Evolutionary conservation across 2,888 invertebrate species (phyloP).

Genomic region (Archips xylosteana): DNA sequence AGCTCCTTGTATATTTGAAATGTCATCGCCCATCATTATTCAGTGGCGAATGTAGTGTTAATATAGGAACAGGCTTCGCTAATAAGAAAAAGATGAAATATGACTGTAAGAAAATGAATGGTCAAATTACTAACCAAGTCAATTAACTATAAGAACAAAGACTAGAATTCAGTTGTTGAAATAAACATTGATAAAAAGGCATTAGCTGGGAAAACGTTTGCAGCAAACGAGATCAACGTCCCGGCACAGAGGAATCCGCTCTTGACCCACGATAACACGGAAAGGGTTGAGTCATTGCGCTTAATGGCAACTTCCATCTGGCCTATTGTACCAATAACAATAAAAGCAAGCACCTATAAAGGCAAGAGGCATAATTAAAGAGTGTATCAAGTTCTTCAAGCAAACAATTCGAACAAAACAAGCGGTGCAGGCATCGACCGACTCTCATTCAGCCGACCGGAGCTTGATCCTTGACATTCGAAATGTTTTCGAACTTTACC

Average conservation of each 20-base stretch:
- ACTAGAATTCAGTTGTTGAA: slow-evolving; percentile 13
- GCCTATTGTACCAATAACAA: slow-evolving; percentile 14
- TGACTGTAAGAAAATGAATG: neutral
- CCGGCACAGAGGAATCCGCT: slow-evolving; percentile 44
- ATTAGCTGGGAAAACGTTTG: slow-evolving; percentile 39
- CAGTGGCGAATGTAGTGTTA: neutral
- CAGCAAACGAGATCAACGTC: slow-evolving; percentile 52
- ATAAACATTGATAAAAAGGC: slow-evolving; percentile 42
- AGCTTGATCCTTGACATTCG: slow-evolving; percentile 20
- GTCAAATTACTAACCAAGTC: neutral
- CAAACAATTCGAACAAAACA: neutral
- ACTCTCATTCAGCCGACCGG: slow-evolving; percentile 22
- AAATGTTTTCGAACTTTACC: slow-evolving; percentile 16
- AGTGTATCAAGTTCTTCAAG: slow-evolving; percentile 1
- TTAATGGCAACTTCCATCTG: slow-evolving; percentile 41
- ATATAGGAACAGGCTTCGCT: neutral
- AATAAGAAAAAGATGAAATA: neutral
- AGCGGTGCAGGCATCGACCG: slow-evolving; percentile 10
- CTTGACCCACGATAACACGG: slow-evolving; percentile 66
- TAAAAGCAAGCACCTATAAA: slow-evolving; percentile 16
- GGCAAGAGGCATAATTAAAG: slow-evolving; percentile 21
- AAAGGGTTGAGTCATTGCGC: slow-evolving; percentile 52
- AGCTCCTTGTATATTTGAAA: too few relatives aligned
- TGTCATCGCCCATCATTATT: too few relatives aligned
- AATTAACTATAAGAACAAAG: neutral